phyloP scores from a whole-genome alignment of 1,140 invertebrate genomes.

The Calephelis virginiensis region DNA sequence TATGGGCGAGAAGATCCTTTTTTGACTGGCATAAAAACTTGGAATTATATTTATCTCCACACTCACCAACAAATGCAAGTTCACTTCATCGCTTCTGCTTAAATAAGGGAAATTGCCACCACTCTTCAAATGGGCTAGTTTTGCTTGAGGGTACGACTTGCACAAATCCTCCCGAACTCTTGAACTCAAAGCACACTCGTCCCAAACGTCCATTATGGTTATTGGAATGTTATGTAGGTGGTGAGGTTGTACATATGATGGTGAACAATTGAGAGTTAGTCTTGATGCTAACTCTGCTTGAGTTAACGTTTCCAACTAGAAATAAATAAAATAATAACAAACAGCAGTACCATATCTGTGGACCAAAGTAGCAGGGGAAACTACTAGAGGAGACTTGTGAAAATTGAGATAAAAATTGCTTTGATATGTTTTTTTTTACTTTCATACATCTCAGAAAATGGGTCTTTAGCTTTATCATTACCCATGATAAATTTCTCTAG shows the following conservation, averaged over 20 bases:
- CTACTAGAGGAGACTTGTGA: too few relatives aligned
- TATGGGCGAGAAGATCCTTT: too few relatives aligned
- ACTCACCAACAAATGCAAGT: slow-evolving; percentile 91
- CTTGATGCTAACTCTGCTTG: slow-evolving; percentile 92
- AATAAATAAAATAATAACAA: slow-evolving; percentile 17
- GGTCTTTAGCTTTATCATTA: too few relatives aligned
- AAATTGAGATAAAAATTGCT: too few relatives aligned
- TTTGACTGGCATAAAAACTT: too few relatives aligned
- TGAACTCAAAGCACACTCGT: slow-evolving; percentile 90
- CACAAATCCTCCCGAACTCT: slow-evolving; percentile 89
- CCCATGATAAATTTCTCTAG: too few relatives aligned
- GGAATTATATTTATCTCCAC: too few relatives aligned
- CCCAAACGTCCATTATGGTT: slow-evolving; percentile 94
- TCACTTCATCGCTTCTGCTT: slow-evolving; percentile 93
- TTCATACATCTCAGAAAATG: too few relatives aligned
- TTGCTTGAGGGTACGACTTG: slow-evolving; percentile 93
- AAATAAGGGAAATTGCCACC: slow-evolving; percentile 96
- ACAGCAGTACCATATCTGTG: too few relatives aligned
- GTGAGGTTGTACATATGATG: slow-evolving; percentile 89
- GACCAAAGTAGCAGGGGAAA: too few relatives aligned
- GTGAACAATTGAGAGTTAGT: slow-evolving; percentile 92
- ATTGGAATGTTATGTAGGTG: slow-evolving; percentile 84
- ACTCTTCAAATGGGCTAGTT: slow-evolving; percentile 91
- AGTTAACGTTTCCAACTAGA: slow-evolving; percentile 88
- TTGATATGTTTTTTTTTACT: too few relatives aligned